Evolutionary conservation across 2,113 vertebrate genomes (phyloP).

Genomic region (Sinocyclocheilus anshuiensis): DNA sequence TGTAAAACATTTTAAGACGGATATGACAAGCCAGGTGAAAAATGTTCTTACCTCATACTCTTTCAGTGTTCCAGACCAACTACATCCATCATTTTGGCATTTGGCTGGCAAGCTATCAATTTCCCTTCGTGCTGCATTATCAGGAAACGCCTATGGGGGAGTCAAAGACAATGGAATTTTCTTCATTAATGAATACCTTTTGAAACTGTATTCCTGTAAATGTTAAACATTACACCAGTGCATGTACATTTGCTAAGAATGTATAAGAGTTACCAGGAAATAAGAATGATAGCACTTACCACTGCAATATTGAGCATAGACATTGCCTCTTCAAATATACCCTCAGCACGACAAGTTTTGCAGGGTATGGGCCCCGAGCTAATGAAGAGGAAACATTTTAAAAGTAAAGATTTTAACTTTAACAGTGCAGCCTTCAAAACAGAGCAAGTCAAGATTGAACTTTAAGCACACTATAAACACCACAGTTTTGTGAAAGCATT

Average conservation of each 20-base stretch:
- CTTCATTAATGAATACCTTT: background rate
- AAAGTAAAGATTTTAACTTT: background rate
- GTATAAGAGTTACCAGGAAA: background rate
- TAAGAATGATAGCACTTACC: conserved; percentile 73
- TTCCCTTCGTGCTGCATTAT: conserved; percentile 94
- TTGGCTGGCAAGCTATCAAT: conserved; percentile 88
- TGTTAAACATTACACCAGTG: background rate
- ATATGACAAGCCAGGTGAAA: background rate
- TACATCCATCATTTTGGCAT: conserved; percentile 85
- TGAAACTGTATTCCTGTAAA: background rate
- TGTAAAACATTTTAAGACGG: background rate
- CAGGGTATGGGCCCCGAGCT: conserved; percentile 94
- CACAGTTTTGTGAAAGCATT: background rate
- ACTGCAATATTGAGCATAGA: conserved; percentile 88
- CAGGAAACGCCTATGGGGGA: conserved; percentile 86
- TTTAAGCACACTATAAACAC: background rate
- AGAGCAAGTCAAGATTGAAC: background rate
- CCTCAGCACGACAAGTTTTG: conserved; percentile 90
- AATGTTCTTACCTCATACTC: conserved; percentile 86
- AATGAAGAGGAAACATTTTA: conserved; percentile 32
- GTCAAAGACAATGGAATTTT: background rate
- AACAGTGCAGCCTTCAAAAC: background rate
- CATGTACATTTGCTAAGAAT: background rate
- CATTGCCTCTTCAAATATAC: conserved; percentile 89
- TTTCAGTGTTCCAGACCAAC: conserved; percentile 91